Evolutionary conservation across 2,888 invertebrate species (phyloP).

Genomic region (Chaetoderma sp.): DNA sequence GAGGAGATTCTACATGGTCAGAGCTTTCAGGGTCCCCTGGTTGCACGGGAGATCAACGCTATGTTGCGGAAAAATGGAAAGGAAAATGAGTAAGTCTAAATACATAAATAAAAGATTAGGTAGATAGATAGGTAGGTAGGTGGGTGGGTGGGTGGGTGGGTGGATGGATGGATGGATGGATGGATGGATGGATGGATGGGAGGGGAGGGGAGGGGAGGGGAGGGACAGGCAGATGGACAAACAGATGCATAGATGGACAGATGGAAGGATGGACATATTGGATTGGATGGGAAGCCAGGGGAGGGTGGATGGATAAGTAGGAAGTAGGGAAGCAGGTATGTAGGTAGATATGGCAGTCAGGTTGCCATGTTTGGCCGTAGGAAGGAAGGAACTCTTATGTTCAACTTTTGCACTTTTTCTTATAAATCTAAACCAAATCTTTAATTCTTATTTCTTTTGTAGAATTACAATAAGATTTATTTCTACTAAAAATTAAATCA

Average conservation of each 20-base stretch:
- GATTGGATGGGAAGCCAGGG: not conserved
- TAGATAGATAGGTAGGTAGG: no score
- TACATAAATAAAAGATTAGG: conserved; percentile 2
- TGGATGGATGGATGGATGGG: no score
- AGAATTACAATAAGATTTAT: no score
- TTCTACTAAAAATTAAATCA: no score
- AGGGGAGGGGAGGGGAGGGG: conserved; percentile 7
- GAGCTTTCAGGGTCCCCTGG: conserved; percentile 96
- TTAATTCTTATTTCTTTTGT: no score
- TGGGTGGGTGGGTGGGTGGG: no score
- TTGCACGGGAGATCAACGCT: conserved; percentile 95
- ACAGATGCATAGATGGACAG: no score
- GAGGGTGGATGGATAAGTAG: not conserved
- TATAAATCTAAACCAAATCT: not conserved
- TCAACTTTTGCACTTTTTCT: not conserved
- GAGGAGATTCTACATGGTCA: conserved; percentile 97
- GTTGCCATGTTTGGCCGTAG: not conserved
- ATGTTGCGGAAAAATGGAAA: conserved; percentile 75
- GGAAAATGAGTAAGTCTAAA: conserved; percentile 3
- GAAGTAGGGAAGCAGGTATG: not conserved
- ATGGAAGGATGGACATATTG: no score
- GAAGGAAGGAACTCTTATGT: not conserved
- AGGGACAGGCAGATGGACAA: not conserved
- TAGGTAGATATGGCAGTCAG: not conserved
- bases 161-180: no score